phyloP scores from a whole-genome alignment of 2,113 vertebrate genomes.

The Lagopus muta region DNA sequence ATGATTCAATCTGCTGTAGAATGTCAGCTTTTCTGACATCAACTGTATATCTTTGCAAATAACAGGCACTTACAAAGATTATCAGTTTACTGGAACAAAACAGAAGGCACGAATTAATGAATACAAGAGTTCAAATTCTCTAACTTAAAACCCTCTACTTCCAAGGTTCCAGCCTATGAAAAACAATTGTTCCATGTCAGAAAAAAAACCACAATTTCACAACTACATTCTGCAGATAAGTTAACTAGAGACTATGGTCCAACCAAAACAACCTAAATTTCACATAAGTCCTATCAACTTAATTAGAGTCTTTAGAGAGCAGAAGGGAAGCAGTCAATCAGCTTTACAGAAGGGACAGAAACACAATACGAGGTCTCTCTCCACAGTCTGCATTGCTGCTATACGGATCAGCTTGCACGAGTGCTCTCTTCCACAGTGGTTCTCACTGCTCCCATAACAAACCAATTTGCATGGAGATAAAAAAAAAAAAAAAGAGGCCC shows the following conservation, averaged over 20 bases:
- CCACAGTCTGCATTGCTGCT: not conserved
- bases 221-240: not conserved
- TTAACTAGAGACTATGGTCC: not conserved
- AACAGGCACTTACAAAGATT: not conserved
- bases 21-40: not conserved
- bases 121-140: not conserved
- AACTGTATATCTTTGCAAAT: not conserved
- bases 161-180: not conserved
- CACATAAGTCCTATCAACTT: not conserved
- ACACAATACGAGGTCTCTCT: not conserved
- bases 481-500: not conserved
- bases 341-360: not conserved
- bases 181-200: not conserved
- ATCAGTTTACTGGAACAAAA: not conserved
- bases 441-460: not conserved
- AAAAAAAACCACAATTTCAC: not conserved
- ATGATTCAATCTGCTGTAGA: not conserved
- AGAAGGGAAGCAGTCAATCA: not conserved
- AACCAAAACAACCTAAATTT: not conserved
- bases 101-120: not conserved
- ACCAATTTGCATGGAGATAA: not conserved
- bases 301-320: not conserved
- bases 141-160: not conserved
- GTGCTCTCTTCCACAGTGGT: not conserved
- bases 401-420: not conserved